These are phyloP conservation scores for Pomacea maculata DNA, from an alignment of 1,140 invertebrate genomes.

Conservation along the genomic window DNA sequence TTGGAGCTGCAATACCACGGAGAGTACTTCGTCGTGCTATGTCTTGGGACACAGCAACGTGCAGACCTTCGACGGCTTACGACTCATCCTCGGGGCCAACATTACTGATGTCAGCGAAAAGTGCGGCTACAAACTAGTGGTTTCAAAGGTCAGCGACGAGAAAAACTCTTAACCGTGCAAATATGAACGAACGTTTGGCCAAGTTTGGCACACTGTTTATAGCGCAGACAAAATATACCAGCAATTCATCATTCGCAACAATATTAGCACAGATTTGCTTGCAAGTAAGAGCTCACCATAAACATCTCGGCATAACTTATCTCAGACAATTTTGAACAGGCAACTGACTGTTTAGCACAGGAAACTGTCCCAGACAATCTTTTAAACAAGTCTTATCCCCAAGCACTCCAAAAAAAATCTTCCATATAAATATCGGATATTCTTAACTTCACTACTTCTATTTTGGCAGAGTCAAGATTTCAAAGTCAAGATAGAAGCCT, in stretches of 20 bases:
- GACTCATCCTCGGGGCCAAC: constrained; percentile 17
- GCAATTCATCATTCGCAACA: no score
- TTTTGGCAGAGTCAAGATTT: neutral
- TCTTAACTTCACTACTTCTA: neutral
- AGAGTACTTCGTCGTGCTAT: constrained; percentile 76
- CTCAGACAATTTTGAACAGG: neutral
- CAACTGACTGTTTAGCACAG: neutral
- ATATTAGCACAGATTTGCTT: no score
- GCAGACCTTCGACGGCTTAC: constrained; percentile 37
- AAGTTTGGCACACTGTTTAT: neutral
- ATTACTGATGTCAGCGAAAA: no score
- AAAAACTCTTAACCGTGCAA: neutral
- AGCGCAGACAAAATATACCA: neutral
- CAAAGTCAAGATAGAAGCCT: neutral
- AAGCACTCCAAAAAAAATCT: no score
- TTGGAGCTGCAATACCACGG: constrained; percentile 61
- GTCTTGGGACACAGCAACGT: constrained; percentile 56
- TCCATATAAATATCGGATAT: no score
- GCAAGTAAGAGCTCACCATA: neutral
- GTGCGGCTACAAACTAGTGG: constrained; percentile 35
- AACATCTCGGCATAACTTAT: neutral
- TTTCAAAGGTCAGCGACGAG: constrained; percentile 3
- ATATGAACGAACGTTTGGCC: neutral
- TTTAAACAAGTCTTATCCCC: no score
- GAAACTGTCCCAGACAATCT: neutral